Base-by-base conservation (phyloP, 2,888 invertebrate species). In the Dasysyrphus tricinctus region DNA sequence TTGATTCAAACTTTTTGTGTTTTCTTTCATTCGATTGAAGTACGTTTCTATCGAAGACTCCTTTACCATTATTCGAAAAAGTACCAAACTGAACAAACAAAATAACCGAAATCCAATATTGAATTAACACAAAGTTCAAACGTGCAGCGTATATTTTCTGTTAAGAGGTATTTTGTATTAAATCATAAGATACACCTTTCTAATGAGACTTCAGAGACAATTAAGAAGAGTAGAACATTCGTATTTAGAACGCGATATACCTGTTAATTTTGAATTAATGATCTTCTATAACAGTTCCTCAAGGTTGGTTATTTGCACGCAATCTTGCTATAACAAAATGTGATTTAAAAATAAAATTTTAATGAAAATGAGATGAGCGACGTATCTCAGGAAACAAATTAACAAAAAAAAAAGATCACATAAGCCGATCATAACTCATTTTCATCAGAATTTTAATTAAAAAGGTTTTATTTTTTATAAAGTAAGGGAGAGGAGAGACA, bases 301-400 rank as follows among this genome's bases (percentile, higher is more conserved):
- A 77, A 77, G 19, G 49, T 51, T 70, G 29, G 14, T n/a, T 39
- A 59, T 51, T 32, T 24, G 47, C 77, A 69, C 59, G 69, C 69
- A 39, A 76, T 47, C 54, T 47, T 57, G 44, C 19, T 24, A 39
- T 29, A 47, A 65, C n/a, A 34, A 32, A 14, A 65, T 24, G 5
- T 9, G 19, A 34, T 44, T 34, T 3, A 49, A 49, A 47, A 61
- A 8, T 32, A n/a, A 3, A 14, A 2, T 57, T 34, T 37, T 3
- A 16, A 16, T 16, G 16, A 34, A 34, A 24, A 24, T 24, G 24
- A 24, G n/a, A 34, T 57, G 16, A 34, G 34, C 4, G 32, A 56
- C 32, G 29, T n/a, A 32, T 32, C 4, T 39, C 42, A 42, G 42
- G 3, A 39, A 37, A 19, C 24, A 65, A 54, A 67, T 16, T 47